Evolutionary conservation across 2,888 invertebrate species (phyloP).

Genomic region (Pristionchus maxplancki): DNA sequence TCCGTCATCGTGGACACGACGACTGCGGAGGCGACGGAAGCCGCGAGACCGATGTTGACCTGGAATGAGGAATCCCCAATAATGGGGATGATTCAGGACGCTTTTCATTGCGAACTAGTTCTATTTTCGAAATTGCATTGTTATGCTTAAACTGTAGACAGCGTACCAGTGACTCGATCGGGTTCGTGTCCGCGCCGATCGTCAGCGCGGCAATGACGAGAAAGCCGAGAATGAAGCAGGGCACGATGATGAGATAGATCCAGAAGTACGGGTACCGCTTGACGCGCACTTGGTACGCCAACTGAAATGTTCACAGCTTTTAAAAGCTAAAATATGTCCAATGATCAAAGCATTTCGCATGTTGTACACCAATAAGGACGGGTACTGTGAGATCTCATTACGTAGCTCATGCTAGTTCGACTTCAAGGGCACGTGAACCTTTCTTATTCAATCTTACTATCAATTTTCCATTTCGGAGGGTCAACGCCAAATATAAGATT

Average conservation of each 20-base stretch:
- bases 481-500: neutral
- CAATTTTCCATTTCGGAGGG: too few relatives aligned
- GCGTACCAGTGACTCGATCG: conserved; percentile 5
- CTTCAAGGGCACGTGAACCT: too few relatives aligned
- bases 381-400: too few relatives aligned
- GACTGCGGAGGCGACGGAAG: neutral
- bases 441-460: too few relatives aligned
- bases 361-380: too few relatives aligned
- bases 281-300: neutral
- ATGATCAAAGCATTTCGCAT: too few relatives aligned
- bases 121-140: neutral
- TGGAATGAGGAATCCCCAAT: neutral
- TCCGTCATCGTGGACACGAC: neutral
- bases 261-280: conserved; percentile 5
- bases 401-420: too few relatives aligned
- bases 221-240: conserved; percentile 27
- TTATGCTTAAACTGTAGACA: neutral
- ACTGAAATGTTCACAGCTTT: neutral
- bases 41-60: conserved; percentile 39
- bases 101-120: too few relatives aligned
- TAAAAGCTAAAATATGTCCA: neutral
- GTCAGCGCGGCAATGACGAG: neutral
- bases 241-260: neutral
- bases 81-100: too few relatives aligned
- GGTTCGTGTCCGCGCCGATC: neutral